Conservation (phyloP, 2,797 vertebrate species). For the Chelonia mydas region DNA sequence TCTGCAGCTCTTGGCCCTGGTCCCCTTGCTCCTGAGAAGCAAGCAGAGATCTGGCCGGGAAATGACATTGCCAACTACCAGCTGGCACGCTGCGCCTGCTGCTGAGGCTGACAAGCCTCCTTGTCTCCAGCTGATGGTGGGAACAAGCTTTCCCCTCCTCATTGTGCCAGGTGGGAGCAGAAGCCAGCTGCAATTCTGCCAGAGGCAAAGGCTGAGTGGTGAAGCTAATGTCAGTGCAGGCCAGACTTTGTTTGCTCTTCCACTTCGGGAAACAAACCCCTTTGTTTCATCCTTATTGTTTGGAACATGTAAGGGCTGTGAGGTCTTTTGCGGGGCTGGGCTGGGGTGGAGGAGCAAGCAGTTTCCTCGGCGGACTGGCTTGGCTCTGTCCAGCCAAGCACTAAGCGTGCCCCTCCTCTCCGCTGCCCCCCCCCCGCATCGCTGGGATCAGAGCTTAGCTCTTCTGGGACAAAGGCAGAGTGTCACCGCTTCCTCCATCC, state of each 20-base stretch:
- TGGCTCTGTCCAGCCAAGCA: neutral
- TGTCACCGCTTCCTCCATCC: fast-evolving
- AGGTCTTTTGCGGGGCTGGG: neutral
- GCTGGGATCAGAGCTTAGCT: neutral
- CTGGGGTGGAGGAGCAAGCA: neutral
- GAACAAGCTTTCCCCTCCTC: neutral
- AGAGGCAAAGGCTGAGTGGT: neutral
- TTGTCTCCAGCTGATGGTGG: neutral
- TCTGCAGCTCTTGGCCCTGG: neutral
- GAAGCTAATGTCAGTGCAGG: neutral
- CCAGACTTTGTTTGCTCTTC: constrained; percentile 22
- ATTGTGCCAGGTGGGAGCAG: no score
- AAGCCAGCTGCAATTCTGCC: neutral
- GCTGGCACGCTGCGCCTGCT: neutral
- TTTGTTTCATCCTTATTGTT: constrained; percentile 2
- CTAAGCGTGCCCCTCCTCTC: neutral
- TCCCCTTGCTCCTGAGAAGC: neutral
- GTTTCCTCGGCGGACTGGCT: neutral
- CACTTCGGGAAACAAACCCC: neutral
- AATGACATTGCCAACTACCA: neutral
- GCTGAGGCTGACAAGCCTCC: neutral
- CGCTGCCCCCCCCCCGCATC: fast-evolving
- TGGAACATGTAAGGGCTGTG: neutral
- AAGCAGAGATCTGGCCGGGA: neutral
- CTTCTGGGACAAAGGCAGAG: neutral